Conservation (phyloP, 2,888 invertebrate species). For the Ophion slaviceki region DNA sequence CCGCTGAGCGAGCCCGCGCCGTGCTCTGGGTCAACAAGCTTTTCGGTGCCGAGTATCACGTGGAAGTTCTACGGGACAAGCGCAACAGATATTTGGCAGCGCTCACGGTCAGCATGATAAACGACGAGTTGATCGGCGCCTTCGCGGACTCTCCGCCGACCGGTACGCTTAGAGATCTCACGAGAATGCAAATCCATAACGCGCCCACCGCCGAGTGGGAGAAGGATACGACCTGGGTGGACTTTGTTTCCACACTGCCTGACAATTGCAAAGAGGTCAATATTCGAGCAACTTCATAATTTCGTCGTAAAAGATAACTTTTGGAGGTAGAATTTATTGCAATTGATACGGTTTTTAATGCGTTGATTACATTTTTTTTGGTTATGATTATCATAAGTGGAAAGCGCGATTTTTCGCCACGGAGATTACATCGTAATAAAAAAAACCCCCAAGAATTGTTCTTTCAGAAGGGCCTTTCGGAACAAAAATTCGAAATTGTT, state of each 20-base stretch:
- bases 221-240: conserved; percentile 83
- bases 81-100: conserved; percentile 84
- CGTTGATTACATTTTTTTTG: no score
- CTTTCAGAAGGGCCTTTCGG: no score
- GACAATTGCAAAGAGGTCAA: conserved; percentile 72
- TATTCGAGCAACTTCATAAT: background rate
- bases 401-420: no score
- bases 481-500: no score
- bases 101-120: conserved; percentile 82
- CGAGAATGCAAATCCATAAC: conserved; percentile 72
- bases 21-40: conserved; percentile 84
- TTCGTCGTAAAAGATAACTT: background rate
- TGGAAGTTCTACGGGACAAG: conserved; percentile 83
- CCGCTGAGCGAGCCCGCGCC: conserved; percentile 79
- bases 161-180: conserved; percentile 81
- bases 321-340: no score
- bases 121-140: conserved; percentile 82
- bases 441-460: no score
- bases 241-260: conserved; percentile 81
- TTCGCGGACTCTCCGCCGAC: conserved; percentile 81
- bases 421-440: no score
- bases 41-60: conserved; percentile 84
- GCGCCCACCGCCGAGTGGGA: conserved; percentile 83
- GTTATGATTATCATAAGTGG: no score
- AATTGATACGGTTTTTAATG: no score